phyloP scores from a whole-genome alignment of 2,113 vertebrate genomes.

The Coptodon rendalli region DNA sequence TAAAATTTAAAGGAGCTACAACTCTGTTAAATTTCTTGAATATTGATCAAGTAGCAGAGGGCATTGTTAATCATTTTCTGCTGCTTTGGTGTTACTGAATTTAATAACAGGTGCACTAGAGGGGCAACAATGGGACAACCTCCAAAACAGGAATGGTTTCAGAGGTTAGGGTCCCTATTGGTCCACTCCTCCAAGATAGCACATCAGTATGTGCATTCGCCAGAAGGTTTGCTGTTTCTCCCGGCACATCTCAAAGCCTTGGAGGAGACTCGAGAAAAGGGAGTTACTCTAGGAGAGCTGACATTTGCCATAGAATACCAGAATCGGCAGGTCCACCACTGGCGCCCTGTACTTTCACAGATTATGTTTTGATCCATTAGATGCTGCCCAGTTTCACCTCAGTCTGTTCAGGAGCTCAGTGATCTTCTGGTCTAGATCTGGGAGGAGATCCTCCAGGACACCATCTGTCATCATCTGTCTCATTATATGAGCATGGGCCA shows the following conservation, averaged over 20 bases:
- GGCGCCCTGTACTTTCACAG: neutral
- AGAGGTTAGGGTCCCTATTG: neutral
- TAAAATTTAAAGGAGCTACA: neutral
- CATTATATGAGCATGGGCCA: neutral
- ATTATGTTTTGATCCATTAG: neutral
- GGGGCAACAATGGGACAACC: neutral
- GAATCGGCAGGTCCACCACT: neutral
- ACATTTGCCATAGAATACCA: neutral
- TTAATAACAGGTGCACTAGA: neutral
- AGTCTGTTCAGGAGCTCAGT: neutral
- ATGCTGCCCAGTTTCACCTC: neutral
- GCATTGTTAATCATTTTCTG: neutral
- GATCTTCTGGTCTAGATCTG: neutral
- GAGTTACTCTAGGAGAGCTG: neutral
- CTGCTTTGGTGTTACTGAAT: neutral
- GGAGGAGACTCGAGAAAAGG: neutral
- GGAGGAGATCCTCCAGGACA: neutral
- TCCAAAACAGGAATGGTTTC: neutral
- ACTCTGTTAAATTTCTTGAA: neutral
- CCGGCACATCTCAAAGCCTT: neutral
- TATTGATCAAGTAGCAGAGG: neutral
- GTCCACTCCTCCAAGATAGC: neutral
- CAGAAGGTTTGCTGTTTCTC: neutral
- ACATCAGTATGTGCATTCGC: neutral
- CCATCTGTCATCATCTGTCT: neutral